Evolutionary conservation across 2,888 invertebrate genomes (phyloP).

Genomic region (Branchinecta sandiegonensis): DNA sequence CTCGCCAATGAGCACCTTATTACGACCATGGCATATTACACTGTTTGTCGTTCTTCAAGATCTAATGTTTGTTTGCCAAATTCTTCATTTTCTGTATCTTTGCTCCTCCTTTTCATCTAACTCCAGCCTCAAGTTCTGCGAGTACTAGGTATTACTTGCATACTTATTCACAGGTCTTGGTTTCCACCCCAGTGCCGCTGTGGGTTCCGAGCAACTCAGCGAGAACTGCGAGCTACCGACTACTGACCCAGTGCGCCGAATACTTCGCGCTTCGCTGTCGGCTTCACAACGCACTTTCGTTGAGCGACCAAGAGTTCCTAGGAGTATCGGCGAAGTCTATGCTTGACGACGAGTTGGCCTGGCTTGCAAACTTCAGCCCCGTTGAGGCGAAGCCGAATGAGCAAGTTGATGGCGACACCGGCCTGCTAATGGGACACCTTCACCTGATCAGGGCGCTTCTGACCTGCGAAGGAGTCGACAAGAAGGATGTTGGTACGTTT

Average conservation of each 20-base stretch:
- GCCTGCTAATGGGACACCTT: constrained; percentile 38
- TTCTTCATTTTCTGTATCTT: no score
- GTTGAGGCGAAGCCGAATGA: constrained; percentile 25
- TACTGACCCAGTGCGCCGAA: constrained; percentile 37
- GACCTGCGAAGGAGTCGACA: constrained; percentile 35
- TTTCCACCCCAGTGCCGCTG: constrained; percentile 37
- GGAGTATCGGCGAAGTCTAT: constrained; percentile 34
- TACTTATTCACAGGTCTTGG: constrained; percentile 31
- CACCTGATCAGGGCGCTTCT: constrained; percentile 35
- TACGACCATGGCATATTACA: no score
- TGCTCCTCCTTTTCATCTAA: no score
- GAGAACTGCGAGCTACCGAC: constrained; percentile 35
- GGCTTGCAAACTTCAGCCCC: constrained; percentile 37
- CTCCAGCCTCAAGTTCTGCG: no score
- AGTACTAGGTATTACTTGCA: constrained; percentile 20
- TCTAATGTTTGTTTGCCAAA: no score
- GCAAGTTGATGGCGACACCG: constrained; percentile 34
- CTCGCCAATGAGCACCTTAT: no score
- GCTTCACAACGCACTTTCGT: constrained; percentile 30
- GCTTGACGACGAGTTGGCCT: constrained; percentile 38
- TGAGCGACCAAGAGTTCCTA: constrained; percentile 32
- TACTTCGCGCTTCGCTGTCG: constrained; percentile 38
- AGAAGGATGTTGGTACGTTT: constrained; percentile 31
- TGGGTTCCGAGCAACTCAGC: constrained; percentile 37
- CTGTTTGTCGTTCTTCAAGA: no score